Conservation (phyloP, 2,888 invertebrate species). For the Bursaphelenchus okinawaensis region DNA sequence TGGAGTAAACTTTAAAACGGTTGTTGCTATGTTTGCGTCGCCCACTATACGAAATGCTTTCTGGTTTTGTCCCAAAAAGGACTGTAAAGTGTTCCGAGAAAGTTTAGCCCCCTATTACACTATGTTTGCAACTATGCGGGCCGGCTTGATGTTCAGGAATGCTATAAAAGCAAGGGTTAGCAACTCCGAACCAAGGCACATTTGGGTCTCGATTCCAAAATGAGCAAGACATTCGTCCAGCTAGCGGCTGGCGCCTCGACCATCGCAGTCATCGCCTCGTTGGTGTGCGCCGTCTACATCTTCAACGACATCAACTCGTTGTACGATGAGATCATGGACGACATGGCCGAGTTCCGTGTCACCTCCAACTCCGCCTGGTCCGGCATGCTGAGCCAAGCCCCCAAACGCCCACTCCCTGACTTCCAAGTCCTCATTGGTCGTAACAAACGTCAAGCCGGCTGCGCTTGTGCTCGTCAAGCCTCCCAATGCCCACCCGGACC, state of each 20-base stretch:
- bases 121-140: no score
- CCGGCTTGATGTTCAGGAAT: no score
- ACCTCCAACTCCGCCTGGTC: constrained; percentile 30
- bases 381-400: constrained; percentile 16
- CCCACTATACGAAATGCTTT: no score
- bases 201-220: constrained; percentile 3
- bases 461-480: constrained; percentile 27
- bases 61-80: no score
- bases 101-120: no score
- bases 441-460: constrained; percentile 16
- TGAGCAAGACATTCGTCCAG: constrained; percentile 29
- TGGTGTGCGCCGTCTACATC: constrained; percentile 25
- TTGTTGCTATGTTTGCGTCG: no score
- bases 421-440: constrained; percentile 15
- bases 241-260: constrained; percentile 26
- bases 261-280: constrained; percentile 22
- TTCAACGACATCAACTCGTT: constrained; percentile 34
- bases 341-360: constrained; percentile 29
- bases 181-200: neutral
- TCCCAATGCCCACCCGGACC: constrained; percentile 32
- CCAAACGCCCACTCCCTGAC: neutral
- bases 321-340: constrained; percentile 31
- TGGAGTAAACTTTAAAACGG: no score
- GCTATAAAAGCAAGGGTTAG: no score
- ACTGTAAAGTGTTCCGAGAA: no score